Percentiles rank a stretch among this genome's conserved stretches.
Conservation (phyloP, 2,113 vertebrate species). For the Salvelinus namaycush region DNA sequence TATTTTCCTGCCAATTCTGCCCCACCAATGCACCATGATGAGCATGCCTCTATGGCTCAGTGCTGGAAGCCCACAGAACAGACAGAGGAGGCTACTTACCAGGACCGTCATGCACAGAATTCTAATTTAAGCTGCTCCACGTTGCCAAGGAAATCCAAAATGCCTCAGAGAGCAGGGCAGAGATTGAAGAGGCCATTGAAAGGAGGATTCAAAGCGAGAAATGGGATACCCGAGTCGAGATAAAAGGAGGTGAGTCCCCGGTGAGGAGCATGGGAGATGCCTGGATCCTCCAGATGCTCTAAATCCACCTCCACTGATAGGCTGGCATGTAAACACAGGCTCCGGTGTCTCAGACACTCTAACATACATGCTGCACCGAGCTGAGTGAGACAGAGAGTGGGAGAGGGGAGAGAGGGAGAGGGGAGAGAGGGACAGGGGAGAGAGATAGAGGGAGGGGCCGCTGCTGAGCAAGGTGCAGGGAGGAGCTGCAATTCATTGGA, state of each 20-base stretch:
- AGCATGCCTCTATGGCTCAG: slow-evolving; percentile 63
- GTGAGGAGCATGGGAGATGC: slow-evolving; percentile 62
- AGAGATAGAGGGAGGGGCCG: background rate
- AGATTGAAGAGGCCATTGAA: slow-evolving; percentile 56
- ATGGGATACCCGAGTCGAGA: slow-evolving; percentile 37
- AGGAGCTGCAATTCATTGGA: background rate
- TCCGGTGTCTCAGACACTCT: slow-evolving; percentile 67
- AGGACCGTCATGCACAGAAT: slow-evolving; percentile 81
- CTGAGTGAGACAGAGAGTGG: slow-evolving; percentile 57
- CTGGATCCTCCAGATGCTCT: slow-evolving; percentile 66
- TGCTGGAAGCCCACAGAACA: slow-evolving; percentile 64
- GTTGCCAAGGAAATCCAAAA: slow-evolving; percentile 76
- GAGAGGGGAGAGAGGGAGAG: slow-evolving; percentile 8
- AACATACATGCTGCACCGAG: slow-evolving; percentile 77
- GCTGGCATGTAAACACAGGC: slow-evolving; percentile 77
- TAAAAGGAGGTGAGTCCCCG: slow-evolving; percentile 46
- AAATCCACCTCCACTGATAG: slow-evolving; percentile 70
- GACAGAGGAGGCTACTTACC: slow-evolving; percentile 69
- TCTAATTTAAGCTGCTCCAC: slow-evolving; percentile 79
- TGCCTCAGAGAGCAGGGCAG: slow-evolving; percentile 67
- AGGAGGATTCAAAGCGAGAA: slow-evolving; percentile 45
- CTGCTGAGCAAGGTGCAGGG: background rate
- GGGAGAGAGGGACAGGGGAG: background rate
- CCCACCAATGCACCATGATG: slow-evolving; percentile 68
- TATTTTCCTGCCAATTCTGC: slow-evolving; percentile 52